These are phyloP conservation scores for Apis dorsata DNA, from an alignment of 1,140 invertebrate genomes.

Conservation along the genomic window DNA sequence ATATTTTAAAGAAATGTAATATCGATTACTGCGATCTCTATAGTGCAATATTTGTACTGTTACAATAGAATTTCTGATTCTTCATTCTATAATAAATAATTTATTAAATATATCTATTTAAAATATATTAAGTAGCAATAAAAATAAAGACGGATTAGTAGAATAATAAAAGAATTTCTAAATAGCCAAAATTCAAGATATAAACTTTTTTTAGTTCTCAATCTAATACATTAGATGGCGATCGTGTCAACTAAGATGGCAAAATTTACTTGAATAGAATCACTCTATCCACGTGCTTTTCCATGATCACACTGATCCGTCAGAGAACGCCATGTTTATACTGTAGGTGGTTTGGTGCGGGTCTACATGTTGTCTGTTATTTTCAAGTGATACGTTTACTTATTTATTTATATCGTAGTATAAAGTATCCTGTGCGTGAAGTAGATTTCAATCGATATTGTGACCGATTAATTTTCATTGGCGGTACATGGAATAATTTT, in stretches of 20 bases:
- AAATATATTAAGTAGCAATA: not conserved
- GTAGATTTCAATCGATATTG: not conserved
- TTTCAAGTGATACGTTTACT: slow-evolving; percentile 51
- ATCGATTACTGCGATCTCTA: not conserved
- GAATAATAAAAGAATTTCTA: not conserved
- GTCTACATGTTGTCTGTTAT: slow-evolving; percentile 54
- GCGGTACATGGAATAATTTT: slow-evolving; percentile 1
- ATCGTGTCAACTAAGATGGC: fast-evolving
- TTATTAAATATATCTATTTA: not conserved
- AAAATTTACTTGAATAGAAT: not conserved
- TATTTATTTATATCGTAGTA: slow-evolving; percentile 57
- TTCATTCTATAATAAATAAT: not conserved
- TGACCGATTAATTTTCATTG: not conserved
- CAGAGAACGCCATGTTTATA: slow-evolving; percentile 56
- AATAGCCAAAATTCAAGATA: not conserved
- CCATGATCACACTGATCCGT: not conserved
- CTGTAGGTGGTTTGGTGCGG: slow-evolving; percentile 51
- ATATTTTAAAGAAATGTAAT: not conserved
- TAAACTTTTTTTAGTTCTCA: not conserved
- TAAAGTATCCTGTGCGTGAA: slow-evolving; percentile 7
- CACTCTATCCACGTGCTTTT: not conserved
- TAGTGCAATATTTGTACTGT: not conserved
- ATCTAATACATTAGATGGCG: not conserved
- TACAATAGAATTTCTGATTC: not conserved
- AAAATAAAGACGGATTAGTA: not conserved